A percentile compares a stretch with the other conserved stretches of the same genome.
These are phyloP conservation scores for Cryptoprocta ferox DNA, from an alignment of 2,797 vertebrate species.

Conservation along the genomic window DNA sequence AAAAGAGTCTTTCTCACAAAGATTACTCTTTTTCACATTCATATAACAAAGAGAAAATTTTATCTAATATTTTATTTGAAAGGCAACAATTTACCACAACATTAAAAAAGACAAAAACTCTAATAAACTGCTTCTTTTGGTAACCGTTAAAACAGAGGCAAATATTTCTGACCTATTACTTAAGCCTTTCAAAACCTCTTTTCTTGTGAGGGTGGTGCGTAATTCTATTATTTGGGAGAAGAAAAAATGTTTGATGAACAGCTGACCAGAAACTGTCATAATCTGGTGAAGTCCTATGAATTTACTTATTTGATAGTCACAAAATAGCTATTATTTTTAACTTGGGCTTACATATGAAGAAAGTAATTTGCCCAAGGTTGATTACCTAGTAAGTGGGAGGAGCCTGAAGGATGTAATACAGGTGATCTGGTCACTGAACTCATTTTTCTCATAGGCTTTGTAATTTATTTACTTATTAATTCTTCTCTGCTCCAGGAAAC, in stretches of 20 bases:
- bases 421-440: background rate
- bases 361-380: background rate
- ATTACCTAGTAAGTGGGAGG: background rate
- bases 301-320: background rate
- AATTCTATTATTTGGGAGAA: background rate
- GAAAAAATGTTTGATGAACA: background rate
- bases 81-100: background rate
- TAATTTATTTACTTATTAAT: constrained; percentile 34
- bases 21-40: background rate
- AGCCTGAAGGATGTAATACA: background rate
- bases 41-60: background rate
- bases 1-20: background rate
- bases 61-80: background rate
- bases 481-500: background rate
- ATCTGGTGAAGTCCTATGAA: background rate
- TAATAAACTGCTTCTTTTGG: background rate
- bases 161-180: background rate
- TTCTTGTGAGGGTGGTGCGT: background rate
- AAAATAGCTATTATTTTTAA: background rate
- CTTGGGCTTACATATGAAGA: background rate
- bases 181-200: background rate
- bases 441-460: constrained; percentile 28
- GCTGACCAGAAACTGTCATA: background rate
- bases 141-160: background rate
- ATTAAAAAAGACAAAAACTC: background rate